These are phyloP conservation scores for Carterocephalus palaemon DNA, from an alignment of 2,888 invertebrate species.

Conservation along the genomic window DNA sequence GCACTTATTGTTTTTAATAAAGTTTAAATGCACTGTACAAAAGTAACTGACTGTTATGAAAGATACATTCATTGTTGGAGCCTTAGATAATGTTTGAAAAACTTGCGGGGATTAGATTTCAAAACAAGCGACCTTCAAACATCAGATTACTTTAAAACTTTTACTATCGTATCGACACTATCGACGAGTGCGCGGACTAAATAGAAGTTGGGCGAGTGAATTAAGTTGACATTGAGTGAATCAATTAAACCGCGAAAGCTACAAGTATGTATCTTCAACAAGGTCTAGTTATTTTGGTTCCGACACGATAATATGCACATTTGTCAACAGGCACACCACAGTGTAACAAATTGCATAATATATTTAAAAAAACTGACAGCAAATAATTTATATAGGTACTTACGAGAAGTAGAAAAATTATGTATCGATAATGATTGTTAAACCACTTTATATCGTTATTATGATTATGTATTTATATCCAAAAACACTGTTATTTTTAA, in stretches of 20 bases:
- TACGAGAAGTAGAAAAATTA: too few species aligned
- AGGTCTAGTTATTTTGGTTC: slow-evolving; percentile 11
- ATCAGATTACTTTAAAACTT: slow-evolving; percentile 62
- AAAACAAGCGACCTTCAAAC: slow-evolving; percentile 61
- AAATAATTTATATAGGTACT: too few species aligned
- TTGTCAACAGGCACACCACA: slow-evolving; percentile 29
- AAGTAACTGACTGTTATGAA: too few species aligned
- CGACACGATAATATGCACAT: slow-evolving; percentile 24
- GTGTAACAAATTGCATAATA: too few species aligned
- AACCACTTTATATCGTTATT: too few species aligned
- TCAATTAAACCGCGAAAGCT: slow-evolving; percentile 39
- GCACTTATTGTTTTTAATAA: too few species aligned
- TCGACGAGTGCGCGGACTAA: slow-evolving; percentile 39
- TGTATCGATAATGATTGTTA: too few species aligned
- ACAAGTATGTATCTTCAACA: slow-evolving; percentile 13
- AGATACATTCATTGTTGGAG: slow-evolving; percentile 33
- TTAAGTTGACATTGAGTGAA: slow-evolving; percentile 52
- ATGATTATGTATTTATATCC: too few species aligned
- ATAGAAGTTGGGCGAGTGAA: slow-evolving; percentile 49
- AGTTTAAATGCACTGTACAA: too few species aligned
- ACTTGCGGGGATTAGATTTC: slow-evolving; percentile 61
- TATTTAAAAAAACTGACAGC: too few species aligned
- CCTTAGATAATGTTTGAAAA: slow-evolving; percentile 39
- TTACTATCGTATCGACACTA: slow-evolving; percentile 52
- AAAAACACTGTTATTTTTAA: too few species aligned